Base-by-base conservation (phyloP, 2,888 invertebrate genomes). In the Lepidonotus clava region DNA sequence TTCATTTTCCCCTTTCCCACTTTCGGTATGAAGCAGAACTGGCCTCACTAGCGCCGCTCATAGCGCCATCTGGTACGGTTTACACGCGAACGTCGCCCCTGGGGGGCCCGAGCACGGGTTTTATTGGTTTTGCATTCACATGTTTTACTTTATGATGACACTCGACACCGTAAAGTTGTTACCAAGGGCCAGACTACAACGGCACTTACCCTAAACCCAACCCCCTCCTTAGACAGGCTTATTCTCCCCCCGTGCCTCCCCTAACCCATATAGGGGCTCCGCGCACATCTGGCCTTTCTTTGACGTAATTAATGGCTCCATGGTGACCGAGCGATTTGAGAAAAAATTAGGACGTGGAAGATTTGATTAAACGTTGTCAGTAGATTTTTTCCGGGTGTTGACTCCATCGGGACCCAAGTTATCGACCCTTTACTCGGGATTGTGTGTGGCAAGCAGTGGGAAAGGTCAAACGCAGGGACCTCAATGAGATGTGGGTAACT, bases 101-200 rank as follows among this genome's bases (percentile, higher is more conserved):
- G 14, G n/a, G 61, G 61, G n/a, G 28, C 61, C 28, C 28, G 28
- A 61, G 61, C 61, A 61, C 21, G 61, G 61, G 61, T 18, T 61
- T 61, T 61, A 61, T 61, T 61, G 61, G 61, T 61, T 61, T 61
- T 18, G 61, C 61, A 61, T 61, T 61, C 61, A 61, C 61, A 61
- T 61, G 61, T 61, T 61, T 61, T 61, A 61, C 28, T 61, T 61
- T 61, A 61, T 61, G 61, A 61, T 61, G 61, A 61, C 61, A 61
- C 61, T 61, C 61, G 61, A 61, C 61, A 61, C 61, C 61, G 61
- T 61, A 61, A 61, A 61, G 28, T 61, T 61, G 61, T 61, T 61
- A 61, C 61, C 61, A 61, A 61, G 61, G 28, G 28, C 61, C 61
- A 6, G 21, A 32, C 61, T 24, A 61, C 5, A 61, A 28, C 61